phyloP scores from a whole-genome alignment of 2,888 invertebrate genomes.

The Stenolophus ochropezus region DNA sequence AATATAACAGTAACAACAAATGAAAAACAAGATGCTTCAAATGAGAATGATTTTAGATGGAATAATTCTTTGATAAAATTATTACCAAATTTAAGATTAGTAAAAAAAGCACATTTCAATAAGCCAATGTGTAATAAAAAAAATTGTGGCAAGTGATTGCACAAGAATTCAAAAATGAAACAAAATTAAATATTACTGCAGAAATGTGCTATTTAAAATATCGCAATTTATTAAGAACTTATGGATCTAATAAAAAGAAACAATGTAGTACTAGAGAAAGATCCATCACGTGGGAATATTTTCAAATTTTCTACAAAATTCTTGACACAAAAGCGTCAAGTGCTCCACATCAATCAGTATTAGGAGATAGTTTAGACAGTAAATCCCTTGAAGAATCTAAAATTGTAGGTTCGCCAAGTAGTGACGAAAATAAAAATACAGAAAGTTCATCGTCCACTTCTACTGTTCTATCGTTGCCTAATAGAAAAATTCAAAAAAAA shows the following conservation, averaged over 20 bases:
- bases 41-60: background rate
- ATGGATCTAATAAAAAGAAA: constrained; percentile 1
- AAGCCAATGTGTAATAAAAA: background rate
- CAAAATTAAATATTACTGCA: background rate
- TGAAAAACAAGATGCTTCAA: background rate
- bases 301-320: background rate
- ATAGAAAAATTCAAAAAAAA: background rate
- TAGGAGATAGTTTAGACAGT: background rate
- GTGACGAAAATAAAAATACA: background rate
- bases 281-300: constrained; percentile 15
- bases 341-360: background rate
- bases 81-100: background rate
- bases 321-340: background rate
- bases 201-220: constrained; percentile 9
- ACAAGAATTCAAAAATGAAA: background rate
- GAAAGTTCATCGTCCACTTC: background rate
- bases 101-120: background rate
- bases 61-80: background rate
- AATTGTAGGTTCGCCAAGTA: background rate
- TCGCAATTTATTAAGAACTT: background rate
- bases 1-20: background rate
- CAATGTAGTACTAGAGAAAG: background rate
- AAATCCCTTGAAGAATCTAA: background rate
- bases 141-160: background rate
- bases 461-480: background rate